Percentiles rank a stretch among this genome's conserved stretches.
These are phyloP conservation scores for Galagoides demidoff DNA, from an alignment of 2,797 vertebrate species.

Conservation along the genomic window DNA sequence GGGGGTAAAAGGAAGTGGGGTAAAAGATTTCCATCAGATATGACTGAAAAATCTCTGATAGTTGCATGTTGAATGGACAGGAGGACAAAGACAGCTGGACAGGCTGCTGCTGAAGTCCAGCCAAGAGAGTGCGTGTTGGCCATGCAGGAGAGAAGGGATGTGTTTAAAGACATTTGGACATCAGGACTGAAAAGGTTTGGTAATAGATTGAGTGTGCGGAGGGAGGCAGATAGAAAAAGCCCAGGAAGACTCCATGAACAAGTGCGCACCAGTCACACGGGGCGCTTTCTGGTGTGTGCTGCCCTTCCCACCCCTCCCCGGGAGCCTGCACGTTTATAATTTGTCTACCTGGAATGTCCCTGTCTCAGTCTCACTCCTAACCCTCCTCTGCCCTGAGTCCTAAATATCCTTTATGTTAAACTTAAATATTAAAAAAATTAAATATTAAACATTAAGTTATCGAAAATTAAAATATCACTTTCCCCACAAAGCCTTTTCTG, in stretches of 20 bases:
- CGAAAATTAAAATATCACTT: not conserved
- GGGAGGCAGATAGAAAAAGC: not conserved
- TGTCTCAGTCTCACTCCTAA: not conserved
- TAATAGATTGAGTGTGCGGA: not conserved
- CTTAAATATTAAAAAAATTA: not conserved
- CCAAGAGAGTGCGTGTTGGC: not conserved
- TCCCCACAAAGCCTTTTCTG: not conserved
- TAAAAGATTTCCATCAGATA: not conserved
- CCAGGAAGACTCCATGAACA: not conserved
- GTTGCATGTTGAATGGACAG: not conserved
- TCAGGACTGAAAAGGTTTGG: not conserved
- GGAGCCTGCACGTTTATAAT: not conserved
- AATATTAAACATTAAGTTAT: not conserved
- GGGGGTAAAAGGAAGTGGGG: not conserved
- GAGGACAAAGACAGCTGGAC: not conserved
- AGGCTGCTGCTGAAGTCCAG: not conserved
- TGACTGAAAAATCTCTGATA: not conserved
- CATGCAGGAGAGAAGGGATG: not conserved
- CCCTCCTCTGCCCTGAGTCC: not conserved
- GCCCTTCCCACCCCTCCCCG: not conserved
- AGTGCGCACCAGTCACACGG: not conserved
- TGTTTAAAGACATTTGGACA: not conserved
- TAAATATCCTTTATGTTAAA: constrained; percentile 18
- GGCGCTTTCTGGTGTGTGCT: not conserved
- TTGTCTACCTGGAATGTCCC: not conserved